Evolutionary conservation across 2,888 invertebrate genomes (phyloP), one percentile per base, ranked within the genome.

Genomic region (Lypha dubia): DNA sequence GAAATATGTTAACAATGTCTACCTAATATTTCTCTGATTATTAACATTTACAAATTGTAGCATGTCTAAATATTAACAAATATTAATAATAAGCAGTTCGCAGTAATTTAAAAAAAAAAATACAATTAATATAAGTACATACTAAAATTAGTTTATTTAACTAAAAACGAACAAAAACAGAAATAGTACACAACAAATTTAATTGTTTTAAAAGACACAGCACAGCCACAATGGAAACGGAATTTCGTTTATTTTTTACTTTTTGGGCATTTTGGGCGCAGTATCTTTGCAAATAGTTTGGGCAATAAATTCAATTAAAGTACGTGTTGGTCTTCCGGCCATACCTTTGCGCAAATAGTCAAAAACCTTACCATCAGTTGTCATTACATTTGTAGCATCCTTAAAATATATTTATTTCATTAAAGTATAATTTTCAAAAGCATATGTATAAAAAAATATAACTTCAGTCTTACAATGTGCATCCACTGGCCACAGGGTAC

Each of bases 311-410:
- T 96, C 95, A 6, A 96, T 94, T n/a, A 96, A 88, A 0, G 96
- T 96, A 71, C 96, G 92, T 0, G 96, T 95, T 5, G 96, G 96
- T n/a, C 96, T 93, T n/a, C 96, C 96, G 35, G 95, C 94, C 95
- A 95, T 95, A 20, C 95, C 95, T 60, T 93, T 92, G 1, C 93
- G 91, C 51, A 95, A 90, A 88, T 95, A 95, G 0, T 94, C 92
- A 84, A 93, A 94, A 83, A 94, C 94, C 20, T 92, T 91, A 44
- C 95, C 96, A 87, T 94, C 94, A 63, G 95, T 94, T 74, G 93
- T 93, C 93, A 96, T 95, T 0, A 96, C 95, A 87, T 96, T 96
- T 85, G 95, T 95, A 1, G 95, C 96, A 90, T 97, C 92, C 92
- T 92, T 38, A 6, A 86, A 41, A 28, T 32, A 28, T 15, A 63